These are phyloP conservation scores for Drosophila tristis DNA, from an alignment of 1,140 invertebrate genomes.

Conservation along the genomic window DNA sequence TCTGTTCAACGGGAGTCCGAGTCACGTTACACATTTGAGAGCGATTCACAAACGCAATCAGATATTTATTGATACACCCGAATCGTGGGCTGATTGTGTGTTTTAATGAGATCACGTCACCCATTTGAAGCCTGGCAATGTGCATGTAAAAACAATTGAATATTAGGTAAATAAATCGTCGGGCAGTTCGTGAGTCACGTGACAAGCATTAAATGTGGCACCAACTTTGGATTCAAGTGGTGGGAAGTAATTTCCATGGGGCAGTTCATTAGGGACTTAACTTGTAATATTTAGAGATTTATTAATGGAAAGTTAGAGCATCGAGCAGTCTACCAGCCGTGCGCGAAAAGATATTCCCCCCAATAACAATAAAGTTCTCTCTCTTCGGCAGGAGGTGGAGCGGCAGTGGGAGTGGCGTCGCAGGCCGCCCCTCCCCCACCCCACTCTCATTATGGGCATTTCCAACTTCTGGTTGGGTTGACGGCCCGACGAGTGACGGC, in stretches of 20 bases:
- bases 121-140: neutral
- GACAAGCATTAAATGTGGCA: too few relatives aligned
- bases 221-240: neutral
- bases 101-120: constrained; percentile 35
- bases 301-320: neutral
- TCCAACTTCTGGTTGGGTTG: constrained; percentile 61
- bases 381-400: constrained; percentile 1
- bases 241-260: neutral
- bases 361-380: neutral
- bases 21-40: constrained; percentile 28
- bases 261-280: neutral
- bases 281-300: neutral
- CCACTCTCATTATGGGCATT: constrained; percentile 56
- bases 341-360: neutral
- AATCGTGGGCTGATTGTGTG: constrained; percentile 12
- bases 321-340: neutral
- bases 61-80: constrained; percentile 16
- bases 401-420: neutral
- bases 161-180: constrained; percentile 30
- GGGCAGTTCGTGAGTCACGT: constrained; percentile 20
- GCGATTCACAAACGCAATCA: constrained; percentile 31
- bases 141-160: constrained; percentile 21
- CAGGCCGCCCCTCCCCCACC: neutral
- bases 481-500: neutral
- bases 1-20: too few relatives aligned